Conservation (phyloP, 2,888 invertebrate species). For the Troides aeacus region DNA sequence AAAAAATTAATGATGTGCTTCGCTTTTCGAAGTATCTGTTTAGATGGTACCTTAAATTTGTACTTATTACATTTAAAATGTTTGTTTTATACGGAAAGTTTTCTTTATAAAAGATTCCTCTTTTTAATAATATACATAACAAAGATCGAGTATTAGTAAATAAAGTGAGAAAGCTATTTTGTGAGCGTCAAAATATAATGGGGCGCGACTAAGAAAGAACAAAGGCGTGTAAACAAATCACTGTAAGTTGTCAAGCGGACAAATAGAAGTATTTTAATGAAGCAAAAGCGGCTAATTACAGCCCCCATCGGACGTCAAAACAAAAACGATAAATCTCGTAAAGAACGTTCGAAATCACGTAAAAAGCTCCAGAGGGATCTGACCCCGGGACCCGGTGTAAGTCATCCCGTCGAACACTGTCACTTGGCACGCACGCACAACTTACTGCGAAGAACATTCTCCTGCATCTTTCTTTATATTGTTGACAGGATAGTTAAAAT, state of each 20-base stretch:
- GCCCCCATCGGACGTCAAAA: conserved; percentile 53
- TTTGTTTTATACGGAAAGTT: too few species aligned
- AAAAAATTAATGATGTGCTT: background rate
- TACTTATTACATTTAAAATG: too few species aligned
- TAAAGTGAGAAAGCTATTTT: conserved; percentile 8
- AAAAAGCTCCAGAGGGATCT: conserved; percentile 53
- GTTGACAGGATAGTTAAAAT: conserved; percentile 16
- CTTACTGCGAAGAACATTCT: conserved; percentile 28
- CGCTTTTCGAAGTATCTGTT: background rate
- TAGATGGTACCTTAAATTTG: background rate
- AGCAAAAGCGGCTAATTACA: conserved; percentile 62
- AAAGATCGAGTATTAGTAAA: background rate
- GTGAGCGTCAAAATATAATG: conserved; percentile 27
- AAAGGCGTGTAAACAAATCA: conserved; percentile 65
- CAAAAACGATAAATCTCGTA: conserved; percentile 53
- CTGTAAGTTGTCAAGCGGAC: conserved; percentile 55
- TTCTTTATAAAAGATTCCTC: too few species aligned
- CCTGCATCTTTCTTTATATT: conserved; percentile 2
- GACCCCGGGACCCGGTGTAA: conserved; percentile 46
- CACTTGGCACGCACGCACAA: conserved; percentile 30
- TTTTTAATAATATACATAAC: too few species aligned
- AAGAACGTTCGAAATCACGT: conserved; percentile 48
- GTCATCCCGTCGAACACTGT: conserved; percentile 23
- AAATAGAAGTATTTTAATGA: conserved; percentile 76
- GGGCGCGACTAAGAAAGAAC: conserved; percentile 41